A percentile compares a stretch with the other conserved stretches of the same genome.
Evolutionary conservation across 2,113 vertebrate genomes (phyloP).

Genomic region (Cyrtonyx montezumae): DNA sequence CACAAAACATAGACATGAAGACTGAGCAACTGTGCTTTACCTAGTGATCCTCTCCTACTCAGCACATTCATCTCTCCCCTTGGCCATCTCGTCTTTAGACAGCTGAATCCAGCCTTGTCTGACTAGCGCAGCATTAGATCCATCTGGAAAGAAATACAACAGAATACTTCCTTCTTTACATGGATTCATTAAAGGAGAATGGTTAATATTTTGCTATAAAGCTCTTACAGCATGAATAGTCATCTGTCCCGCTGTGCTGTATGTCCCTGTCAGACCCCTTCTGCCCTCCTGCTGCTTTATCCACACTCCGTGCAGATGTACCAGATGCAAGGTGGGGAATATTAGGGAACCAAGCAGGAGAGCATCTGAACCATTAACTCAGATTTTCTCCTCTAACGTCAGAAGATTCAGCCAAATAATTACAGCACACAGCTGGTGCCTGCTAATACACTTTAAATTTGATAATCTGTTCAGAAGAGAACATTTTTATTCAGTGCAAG

Average conservation of each 20-base stretch:
- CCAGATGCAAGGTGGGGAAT: constrained; percentile 22
- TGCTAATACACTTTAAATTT: constrained; percentile 66
- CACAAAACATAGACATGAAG: neutral
- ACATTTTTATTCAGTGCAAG: constrained; percentile 29
- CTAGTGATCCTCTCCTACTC: neutral
- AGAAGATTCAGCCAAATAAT: constrained; percentile 68
- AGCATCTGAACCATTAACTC: constrained; percentile 49
- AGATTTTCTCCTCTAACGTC: constrained; percentile 17
- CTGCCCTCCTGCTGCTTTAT: constrained; percentile 49
- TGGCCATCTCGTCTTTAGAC: neutral
- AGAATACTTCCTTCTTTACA: neutral
- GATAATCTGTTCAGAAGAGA: constrained; percentile 57
- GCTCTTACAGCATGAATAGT: neutral
- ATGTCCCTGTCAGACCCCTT: neutral
- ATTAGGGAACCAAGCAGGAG: constrained; percentile 10
- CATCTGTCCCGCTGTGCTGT: neutral
- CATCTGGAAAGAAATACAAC: neutral
- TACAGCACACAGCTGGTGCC: constrained; percentile 66
- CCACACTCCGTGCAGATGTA: neutral
- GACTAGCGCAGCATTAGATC: neutral
- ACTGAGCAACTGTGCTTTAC: neutral
- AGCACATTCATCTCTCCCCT: neutral
- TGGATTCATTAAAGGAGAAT: neutral
- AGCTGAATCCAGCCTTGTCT: neutral
- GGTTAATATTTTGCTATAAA: constrained; percentile 28